Percentiles rank a stretch among this genome's conserved stretches.
Conservation (phyloP, 2,797 vertebrate genomes). For the Peromyscus eremicus region DNA sequence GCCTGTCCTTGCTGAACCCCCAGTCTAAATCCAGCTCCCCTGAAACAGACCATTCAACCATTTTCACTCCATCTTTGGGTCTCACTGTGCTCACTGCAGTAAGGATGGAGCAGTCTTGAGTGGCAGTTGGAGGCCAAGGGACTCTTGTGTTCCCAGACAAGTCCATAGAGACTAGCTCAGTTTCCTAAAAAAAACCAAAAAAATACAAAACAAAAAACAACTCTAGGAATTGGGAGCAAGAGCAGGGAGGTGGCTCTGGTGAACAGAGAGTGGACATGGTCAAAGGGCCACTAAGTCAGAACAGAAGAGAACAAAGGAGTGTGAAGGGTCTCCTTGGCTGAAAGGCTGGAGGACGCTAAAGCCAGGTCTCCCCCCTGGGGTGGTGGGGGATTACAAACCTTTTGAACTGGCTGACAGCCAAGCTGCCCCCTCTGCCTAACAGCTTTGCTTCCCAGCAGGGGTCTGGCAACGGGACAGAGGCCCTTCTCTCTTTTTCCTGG, state of each 20-base stretch:
- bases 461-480: constrained; percentile 50
- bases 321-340: background rate
- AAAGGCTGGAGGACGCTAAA: constrained; percentile 32
- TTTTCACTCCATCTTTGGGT: background rate
- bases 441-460: constrained; percentile 79
- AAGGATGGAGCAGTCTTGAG: background rate
- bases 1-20: background rate
- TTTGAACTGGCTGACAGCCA: constrained; percentile 70
- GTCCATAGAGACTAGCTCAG: background rate
- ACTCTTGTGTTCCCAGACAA: background rate
- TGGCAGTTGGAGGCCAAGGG: background rate
- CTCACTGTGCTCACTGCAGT: background rate
- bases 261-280: background rate
- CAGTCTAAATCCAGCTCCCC: background rate
- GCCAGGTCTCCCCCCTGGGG: constrained; percentile 22
- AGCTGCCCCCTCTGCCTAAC: constrained; percentile 78
- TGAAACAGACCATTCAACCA: background rate
- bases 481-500: constrained; percentile 45
- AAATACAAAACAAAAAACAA: background rate
- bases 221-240: background rate
- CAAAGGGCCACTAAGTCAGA: background rate
- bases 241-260: background rate
- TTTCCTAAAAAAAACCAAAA: background rate
- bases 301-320: constrained; percentile 54
- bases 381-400: constrained; percentile 48